Evolutionary conservation across 2,113 vertebrate species (phyloP), one percentile per base, ranked within the genome.

Genomic region (Sylvicapra grimmia): DNA sequence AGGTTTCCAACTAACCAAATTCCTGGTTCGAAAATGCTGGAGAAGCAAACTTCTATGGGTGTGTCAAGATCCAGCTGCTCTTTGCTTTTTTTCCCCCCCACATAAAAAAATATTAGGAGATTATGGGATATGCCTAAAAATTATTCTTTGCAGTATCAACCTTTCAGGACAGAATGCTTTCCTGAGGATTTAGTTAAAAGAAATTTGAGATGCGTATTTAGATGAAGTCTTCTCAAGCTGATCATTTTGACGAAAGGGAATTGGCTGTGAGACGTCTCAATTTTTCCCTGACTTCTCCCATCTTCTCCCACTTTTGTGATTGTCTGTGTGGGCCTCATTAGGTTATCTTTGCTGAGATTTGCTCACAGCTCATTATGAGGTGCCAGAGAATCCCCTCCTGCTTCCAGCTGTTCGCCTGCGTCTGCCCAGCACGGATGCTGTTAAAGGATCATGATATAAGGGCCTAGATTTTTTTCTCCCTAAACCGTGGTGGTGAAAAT

Each of bases 21-120:
- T 96, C 68, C 47, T 96, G 21, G 1, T 92, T 92, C 96, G 93
- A 89, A 98, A 98, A 95, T 93, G 96, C 89, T 97, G 87, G 21
- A 25, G 94, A 93, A 93, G 92, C 87, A 89, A 85, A 53, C n/a
- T 65, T 95, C 61, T 89, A 87, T 53, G 97, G 95, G 93, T 94
- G 82, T 96, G 96, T 58, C 82, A 31, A 96, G 96, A 44, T 18
- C 0, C 88, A 97, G 86, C 93, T 98, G 80, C 86, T 93, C 33
- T 93, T 88, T 87, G 84, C 44, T 4, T 92, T 86, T 86, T 84
- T 33, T 3, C 27, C 1, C 29, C 29, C 47, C 25, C 65, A 61
- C 59, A 68, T 94, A 40, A 93, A 58, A 36, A 94, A 97, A 94
- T 2, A 8, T 83, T 65, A 84, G 90, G 97, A 87, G 87, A 97